These are phyloP conservation scores for Lagria hirta DNA, from an alignment of 2,888 invertebrate species.

Conservation along the genomic window DNA sequence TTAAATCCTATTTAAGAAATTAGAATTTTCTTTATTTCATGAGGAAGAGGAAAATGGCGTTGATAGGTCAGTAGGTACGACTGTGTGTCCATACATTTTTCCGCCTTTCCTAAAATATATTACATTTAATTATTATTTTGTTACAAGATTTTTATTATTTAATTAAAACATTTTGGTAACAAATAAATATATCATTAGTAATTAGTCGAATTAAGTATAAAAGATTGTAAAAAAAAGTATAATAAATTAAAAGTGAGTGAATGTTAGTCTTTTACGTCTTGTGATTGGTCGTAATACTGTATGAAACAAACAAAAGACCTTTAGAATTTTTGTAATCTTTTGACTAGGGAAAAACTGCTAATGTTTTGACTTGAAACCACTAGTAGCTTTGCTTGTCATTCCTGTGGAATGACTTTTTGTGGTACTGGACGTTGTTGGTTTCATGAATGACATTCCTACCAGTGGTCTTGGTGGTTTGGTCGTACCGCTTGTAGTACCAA, in stretches of 20 bases:
- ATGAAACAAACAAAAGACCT: slow-evolving; percentile 29
- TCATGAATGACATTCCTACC: slow-evolving; percentile 71
- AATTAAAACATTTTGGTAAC: no score
- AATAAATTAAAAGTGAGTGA: slow-evolving; percentile 20
- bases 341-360: slow-evolving; percentile 35
- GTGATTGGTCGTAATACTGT: slow-evolving; percentile 34
- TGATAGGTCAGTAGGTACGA: no score
- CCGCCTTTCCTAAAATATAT: no score
- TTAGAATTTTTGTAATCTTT: slow-evolving; percentile 23
- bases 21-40: no score
- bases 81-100: no score
- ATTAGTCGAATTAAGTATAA: slow-evolving; percentile 28
- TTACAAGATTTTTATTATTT: no score
- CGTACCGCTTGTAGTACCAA: slow-evolving; percentile 52
- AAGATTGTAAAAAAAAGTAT: slow-evolving; percentile 18
- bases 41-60: no score
- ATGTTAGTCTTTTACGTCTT: slow-evolving; percentile 22
- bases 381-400: slow-evolving; percentile 14
- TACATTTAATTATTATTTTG: no score
- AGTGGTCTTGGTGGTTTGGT: slow-evolving; percentile 49
- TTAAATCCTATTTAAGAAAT: no score
- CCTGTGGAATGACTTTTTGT: slow-evolving; percentile 58
- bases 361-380: slow-evolving; percentile 32
- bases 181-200: slow-evolving; percentile 45
- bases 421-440: slow-evolving; percentile 82